Evolutionary conservation across 2,113 vertebrate species (phyloP).

Genomic region (Hystrix brachyura): DNA sequence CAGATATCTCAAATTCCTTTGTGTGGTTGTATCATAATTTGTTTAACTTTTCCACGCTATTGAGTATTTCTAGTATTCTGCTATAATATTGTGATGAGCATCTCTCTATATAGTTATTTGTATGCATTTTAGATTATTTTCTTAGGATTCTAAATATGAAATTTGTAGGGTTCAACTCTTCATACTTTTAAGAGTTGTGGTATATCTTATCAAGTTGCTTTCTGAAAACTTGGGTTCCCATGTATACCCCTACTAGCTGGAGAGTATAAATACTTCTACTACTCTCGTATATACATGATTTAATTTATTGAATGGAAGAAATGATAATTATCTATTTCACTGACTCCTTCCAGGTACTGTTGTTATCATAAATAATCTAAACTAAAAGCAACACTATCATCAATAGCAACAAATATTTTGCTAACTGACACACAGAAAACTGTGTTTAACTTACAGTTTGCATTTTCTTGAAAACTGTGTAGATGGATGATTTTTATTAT

Average conservation of each 20-base stretch:
- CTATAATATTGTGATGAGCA: neutral
- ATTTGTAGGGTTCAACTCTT: neutral
- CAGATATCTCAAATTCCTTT: neutral
- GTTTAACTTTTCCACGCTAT: neutral
- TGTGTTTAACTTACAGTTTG: neutral
- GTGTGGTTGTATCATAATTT: neutral
- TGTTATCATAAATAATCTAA: neutral
- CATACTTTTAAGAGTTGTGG: neutral
- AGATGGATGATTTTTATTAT: neutral
- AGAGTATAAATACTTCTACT: neutral
- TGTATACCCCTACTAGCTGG: neutral
- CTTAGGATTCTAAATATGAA: neutral
- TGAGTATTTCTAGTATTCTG: neutral
- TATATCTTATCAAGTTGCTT: neutral
- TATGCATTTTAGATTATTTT: constrained; percentile 4
- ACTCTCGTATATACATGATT: neutral
- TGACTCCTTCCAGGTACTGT: neutral
- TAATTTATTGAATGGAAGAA: constrained; percentile 25
- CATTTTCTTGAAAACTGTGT: neutral
- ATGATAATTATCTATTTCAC: neutral
- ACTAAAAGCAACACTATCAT: neutral
- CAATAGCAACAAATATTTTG: neutral
- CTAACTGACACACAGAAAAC: neutral
- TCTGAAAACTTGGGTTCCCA: neutral
- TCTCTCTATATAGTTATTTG: neutral